Conservation (phyloP, 2,888 invertebrate genomes). For the Diaprepes abbreviatus region DNA sequence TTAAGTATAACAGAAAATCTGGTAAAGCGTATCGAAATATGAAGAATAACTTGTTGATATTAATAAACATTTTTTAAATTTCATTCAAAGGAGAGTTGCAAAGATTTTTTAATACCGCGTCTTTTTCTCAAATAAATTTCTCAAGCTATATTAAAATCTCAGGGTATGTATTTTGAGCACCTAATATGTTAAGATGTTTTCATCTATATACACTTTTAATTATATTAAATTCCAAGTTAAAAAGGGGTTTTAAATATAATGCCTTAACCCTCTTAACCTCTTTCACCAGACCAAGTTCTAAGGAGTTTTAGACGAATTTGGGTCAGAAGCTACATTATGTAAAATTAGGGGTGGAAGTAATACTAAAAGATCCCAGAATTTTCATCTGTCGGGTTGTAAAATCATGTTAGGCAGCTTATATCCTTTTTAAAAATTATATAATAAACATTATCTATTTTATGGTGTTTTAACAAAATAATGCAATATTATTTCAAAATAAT, state of each 20-base stretch:
- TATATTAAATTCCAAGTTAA: not conserved
- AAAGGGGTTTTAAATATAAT: constrained; percentile 1
- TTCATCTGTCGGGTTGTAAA: not conserved
- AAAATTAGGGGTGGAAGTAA: constrained; percentile 6
- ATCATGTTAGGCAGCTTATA: not conserved
- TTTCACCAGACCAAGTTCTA: not conserved
- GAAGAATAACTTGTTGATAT: no score
- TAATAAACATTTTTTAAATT: no score
- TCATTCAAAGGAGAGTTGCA: no score
- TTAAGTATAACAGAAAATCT: no score
- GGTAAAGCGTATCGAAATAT: no score
- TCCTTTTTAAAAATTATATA: not conserved
- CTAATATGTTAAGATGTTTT: no score
- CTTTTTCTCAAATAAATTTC: no score
- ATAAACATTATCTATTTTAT: not conserved
- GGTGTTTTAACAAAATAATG: no score
- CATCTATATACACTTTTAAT: not conserved
- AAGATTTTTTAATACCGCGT: no score
- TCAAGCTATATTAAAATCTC: no score
- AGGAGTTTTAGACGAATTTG: constrained; percentile 1
- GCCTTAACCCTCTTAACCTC: constrained; percentile 10
- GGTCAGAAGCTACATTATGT: constrained; percentile 15
- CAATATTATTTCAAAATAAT: no score
- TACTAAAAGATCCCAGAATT: not conserved
- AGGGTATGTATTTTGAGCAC: no score